Evolutionary conservation across 2,888 invertebrate species (phyloP), one percentile per base, ranked within the genome.

Genomic region (Atethmia centrago): DNA sequence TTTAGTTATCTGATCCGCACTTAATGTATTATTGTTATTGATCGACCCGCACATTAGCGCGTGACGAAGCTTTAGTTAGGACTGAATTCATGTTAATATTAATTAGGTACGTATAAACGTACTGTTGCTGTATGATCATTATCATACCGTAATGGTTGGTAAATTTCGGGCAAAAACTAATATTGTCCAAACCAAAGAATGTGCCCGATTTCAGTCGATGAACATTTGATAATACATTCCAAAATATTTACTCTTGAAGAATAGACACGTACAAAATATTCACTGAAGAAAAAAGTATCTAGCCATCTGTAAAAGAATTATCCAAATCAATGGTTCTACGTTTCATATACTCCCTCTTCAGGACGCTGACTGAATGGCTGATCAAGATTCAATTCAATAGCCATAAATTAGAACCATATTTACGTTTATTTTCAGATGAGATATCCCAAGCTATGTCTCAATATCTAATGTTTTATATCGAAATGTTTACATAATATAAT

Each of bases 301-400:
- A 62, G 28, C 58, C 66, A 71, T 71, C 66, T 70, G 58, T 71
- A 53, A 71, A 74, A 61, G 25, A 83, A 80, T 77, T 63, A 83
- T 83, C 36, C 69, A 72, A 74, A 67, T 74, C 80, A 77, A 63
- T 83, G 73, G 67, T 31, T 74, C 49, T 47, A 64, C 47, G 45
- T 72, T 61, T 36, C 14, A 65, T 62, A 69, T 74, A 70, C 71
- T 80, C 58, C 47, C 51, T 76, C 56, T 74, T 62, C 53, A 55
- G 65, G 51, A 58, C 59, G 56, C 51, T 66, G 14, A 49, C 51
- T 66, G 63, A 68, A 78, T 66, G n/a, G 7, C 14, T 66, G 61
- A 77, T 80, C 66, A 61, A 63, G 40, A 74, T 79, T 40, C 40
- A 56, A 56, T 79, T 74, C 66, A 74, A 63, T 66, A 45, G 4